Evolutionary conservation across 2,888 invertebrate species (phyloP).

Genomic region (Ornithoptera priamus): DNA sequence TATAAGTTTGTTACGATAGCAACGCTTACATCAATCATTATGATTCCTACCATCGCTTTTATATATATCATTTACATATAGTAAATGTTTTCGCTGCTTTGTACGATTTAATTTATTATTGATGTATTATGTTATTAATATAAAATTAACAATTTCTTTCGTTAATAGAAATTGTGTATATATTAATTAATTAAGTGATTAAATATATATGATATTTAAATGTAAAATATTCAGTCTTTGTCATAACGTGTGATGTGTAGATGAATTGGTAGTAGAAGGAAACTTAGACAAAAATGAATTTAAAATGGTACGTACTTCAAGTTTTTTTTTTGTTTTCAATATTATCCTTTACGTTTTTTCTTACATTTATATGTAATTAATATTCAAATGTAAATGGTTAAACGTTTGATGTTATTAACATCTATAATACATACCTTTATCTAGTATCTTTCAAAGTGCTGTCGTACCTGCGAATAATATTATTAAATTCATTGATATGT

Average conservation of each 20-base stretch:
- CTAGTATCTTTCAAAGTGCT: constrained; percentile 6
- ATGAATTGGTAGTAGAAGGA: constrained; percentile 46
- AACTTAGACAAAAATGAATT: constrained; percentile 43
- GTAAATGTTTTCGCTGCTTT: too few relatives aligned
- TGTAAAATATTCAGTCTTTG: constrained; percentile 51
- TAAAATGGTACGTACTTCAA: too few relatives aligned
- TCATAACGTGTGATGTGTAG: constrained; percentile 68
- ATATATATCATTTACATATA: too few relatives aligned
- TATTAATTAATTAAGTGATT: constrained; percentile 49
- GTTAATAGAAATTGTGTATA: constrained; percentile 38
- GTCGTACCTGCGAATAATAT: constrained; percentile 21
- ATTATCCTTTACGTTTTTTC: too few relatives aligned
- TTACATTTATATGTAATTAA: too few relatives aligned
- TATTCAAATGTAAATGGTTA: too few relatives aligned
- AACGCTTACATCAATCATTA: too few relatives aligned
- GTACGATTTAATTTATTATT: background rate
- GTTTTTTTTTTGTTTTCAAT: too few relatives aligned
- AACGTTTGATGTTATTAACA: too few relatives aligned
- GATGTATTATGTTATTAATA: background rate
- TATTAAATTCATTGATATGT: background rate
- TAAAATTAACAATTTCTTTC: constrained; percentile 18
- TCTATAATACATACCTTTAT: too few relatives aligned
- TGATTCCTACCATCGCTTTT: too few relatives aligned
- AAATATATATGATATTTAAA: constrained; percentile 33
- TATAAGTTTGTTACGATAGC: too few relatives aligned